Percentiles rank a stretch among this genome's conserved stretches.
Evolutionary conservation across 2,888 invertebrate species (phyloP).

Genomic region (Pseudoips prasinana): DNA sequence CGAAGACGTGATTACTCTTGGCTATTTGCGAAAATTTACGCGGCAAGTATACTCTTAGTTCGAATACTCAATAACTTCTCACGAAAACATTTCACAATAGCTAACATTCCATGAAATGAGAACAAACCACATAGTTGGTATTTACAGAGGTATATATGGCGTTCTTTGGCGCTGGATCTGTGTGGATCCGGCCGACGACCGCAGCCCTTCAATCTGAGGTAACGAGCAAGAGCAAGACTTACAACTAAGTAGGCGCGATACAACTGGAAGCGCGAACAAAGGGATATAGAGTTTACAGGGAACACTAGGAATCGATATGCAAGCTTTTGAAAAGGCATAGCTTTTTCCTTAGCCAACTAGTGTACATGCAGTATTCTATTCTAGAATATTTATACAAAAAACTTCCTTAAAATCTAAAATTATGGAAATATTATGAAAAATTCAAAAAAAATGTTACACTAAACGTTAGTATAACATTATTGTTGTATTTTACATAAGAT

Average conservation of each 20-base stretch:
- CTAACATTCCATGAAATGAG: conserved; percentile 27
- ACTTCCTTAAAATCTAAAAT: no score
- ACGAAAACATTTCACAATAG: conserved; percentile 1
- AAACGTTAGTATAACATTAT: no score
- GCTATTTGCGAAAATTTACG: no score
- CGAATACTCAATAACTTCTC: no score
- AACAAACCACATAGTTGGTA: conserved; percentile 22
- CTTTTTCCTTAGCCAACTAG: no score
- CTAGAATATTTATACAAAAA: no score
- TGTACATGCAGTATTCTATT: no score
- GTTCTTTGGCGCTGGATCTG: conserved; percentile 49
- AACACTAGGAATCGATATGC: conserved; percentile 19
- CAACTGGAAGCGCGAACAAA: conserved; percentile 61
- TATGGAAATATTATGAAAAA: no score
- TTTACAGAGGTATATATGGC: conserved; percentile 25
- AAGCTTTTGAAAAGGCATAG: conserved; percentile 22
- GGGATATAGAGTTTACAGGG: conserved; percentile 44
- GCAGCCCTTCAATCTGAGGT: conserved; percentile 72
- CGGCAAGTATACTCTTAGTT: no score
- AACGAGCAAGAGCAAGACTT: conserved; percentile 57
- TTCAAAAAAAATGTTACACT: no score
- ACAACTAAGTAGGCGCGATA: conserved; percentile 73
- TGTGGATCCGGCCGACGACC: conserved; percentile 65
- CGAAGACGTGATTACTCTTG: no score
- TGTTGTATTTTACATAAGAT: no score